phyloP scores from a whole-genome alignment of 2,797 vertebrate species.

The Pogoniulus pusillus region DNA sequence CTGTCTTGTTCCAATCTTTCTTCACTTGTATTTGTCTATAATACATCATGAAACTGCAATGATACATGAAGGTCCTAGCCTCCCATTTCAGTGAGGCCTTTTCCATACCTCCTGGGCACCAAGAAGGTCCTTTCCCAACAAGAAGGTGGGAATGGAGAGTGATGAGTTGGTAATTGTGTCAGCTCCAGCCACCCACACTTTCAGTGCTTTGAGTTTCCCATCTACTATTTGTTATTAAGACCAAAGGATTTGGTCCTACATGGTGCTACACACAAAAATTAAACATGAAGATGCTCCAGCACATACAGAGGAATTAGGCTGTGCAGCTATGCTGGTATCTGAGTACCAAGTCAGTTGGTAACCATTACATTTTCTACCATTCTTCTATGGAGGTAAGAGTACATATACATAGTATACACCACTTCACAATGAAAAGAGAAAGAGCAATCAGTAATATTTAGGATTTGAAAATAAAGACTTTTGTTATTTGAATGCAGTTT shows the following conservation, averaged over 20 bases:
- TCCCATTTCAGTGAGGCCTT: neutral
- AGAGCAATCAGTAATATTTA: neutral
- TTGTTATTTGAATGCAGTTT: neutral
- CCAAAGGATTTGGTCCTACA: neutral
- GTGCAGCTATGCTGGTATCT: neutral
- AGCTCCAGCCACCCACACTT: neutral
- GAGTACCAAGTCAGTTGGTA: neutral
- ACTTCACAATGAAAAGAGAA: neutral
- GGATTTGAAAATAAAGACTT: neutral
- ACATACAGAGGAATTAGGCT: neutral
- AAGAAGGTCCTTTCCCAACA: neutral
- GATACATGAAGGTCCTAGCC: neutral
- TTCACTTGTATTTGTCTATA: neutral
- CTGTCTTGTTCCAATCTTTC: neutral
- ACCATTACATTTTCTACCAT: neutral
- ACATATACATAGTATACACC: fast-evolving
- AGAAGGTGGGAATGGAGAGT: neutral
- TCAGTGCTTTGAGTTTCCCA: neutral
- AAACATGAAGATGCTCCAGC: neutral
- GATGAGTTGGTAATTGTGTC: neutral
- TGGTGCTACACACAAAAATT: neutral
- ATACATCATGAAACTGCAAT: neutral
- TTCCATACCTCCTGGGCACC: neutral
- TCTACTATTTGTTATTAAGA: neutral
- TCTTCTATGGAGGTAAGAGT: neutral